Evolutionary conservation across 2,797 vertebrate species (phyloP).

Genomic region (Sphaeramia orbicularis): DNA sequence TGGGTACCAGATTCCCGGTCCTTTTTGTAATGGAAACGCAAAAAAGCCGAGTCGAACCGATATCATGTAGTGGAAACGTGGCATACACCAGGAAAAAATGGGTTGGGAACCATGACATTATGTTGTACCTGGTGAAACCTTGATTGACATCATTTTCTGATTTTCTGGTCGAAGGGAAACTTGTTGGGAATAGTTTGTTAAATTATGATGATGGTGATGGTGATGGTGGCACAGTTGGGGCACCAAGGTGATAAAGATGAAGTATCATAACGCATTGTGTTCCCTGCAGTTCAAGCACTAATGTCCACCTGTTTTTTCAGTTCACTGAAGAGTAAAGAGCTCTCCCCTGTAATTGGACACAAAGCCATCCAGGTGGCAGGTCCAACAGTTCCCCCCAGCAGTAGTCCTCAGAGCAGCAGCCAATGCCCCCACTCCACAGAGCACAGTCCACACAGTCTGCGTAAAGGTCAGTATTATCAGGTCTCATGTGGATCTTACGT

Average conservation of each 20-base stretch:
- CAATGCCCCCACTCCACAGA: constrained; percentile 87
- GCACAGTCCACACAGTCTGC: constrained; percentile 92
- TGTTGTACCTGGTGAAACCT: background rate
- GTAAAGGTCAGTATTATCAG: constrained; percentile 87
- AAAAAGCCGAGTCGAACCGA: too few species aligned
- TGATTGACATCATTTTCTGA: background rate
- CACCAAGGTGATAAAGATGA: constrained; percentile 20
- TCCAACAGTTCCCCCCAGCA: constrained; percentile 82
- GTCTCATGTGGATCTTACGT: background rate
- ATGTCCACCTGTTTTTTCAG: constrained; percentile 80
- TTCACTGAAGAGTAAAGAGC: constrained; percentile 91
- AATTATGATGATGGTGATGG: constrained; percentile 44
- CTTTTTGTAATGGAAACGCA: too few species aligned
- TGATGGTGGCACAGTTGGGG: constrained; percentile 25
- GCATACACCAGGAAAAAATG: too few species aligned
- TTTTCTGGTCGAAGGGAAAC: background rate
- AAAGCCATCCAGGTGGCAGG: constrained; percentile 88
- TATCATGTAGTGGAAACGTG: too few species aligned
- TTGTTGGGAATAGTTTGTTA: constrained; percentile 3
- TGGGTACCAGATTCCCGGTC: too few species aligned
- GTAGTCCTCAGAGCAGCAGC: constrained; percentile 84
- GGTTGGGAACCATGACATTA: too few species aligned
- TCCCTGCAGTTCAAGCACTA: constrained; percentile 29
- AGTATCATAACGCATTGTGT: background rate
- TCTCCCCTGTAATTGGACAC: constrained; percentile 92